Base-by-base conservation (phyloP, 2,888 invertebrate genomes). In the Alsophila aescularia region DNA sequence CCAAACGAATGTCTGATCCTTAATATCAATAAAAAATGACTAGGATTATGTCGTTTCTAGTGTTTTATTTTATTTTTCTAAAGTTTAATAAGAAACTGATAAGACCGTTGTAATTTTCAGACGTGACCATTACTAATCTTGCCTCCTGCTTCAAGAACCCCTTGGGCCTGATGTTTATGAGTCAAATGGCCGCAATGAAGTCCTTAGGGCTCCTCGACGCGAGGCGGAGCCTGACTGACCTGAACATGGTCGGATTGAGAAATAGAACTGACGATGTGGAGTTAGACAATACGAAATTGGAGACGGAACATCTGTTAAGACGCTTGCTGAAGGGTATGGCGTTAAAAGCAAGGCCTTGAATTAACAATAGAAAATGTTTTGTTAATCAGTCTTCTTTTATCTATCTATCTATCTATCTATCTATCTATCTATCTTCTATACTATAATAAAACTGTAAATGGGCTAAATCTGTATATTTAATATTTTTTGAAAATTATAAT, bases 111-210 rank as follows among this genome's bases (percentile, higher is more conserved):
- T 27, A 34, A 35, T 61, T 79, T 69, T 12, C 78, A 89, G 89
- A 88, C 64, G 86, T 89, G 0, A 85, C 88, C 6, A 77, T n/a
- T n/a, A n/a, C n/a, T n/a, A n/a, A n/a, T 89, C 44, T 69, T 68
- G 3, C 72, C 84, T 4, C 39, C 87, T 90, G 89, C 57, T 84
- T 73, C 58, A 58, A 64, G 5, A 83, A 83, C 31, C 70, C 79
- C 0, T 66, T 76, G 0, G 70, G 62, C 0, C 58, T 87, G 1
- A 56, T 75, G 35, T 88, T 87, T 48, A 81, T 85, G 81, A 68
- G 77, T 13, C 78, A 83, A 52, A 58, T 83, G 2, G 87, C 86
- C 0, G 81, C 77, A 0, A 53, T 87, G 62, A 87, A 85, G 54
- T 79, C 82, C 0, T 48, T 89, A 1, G 66, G 67, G 1, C 66